Percentiles rank a stretch among this genome's conserved stretches.
phyloP scores from a whole-genome alignment of 1,140 invertebrate species.

The Danaus plexippus region DNA sequence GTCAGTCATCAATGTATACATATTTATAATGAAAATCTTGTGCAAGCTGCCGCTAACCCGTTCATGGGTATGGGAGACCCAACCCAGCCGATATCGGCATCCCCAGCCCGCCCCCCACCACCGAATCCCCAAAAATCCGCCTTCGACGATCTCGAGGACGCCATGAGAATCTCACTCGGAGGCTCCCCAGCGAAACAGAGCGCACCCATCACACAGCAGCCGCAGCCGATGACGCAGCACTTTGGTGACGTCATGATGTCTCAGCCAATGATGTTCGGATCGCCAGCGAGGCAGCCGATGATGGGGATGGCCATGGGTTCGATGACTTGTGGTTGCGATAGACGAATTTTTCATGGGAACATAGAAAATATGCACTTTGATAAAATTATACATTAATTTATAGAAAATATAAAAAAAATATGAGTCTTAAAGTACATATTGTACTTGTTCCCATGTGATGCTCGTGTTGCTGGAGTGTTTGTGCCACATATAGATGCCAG shows the following conservation, averaged over 20 bases:
- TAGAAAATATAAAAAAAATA: no score
- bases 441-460: no score
- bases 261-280: conserved; percentile 73
- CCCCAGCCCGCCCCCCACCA: conserved; percentile 66
- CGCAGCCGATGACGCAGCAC: conserved; percentile 57
- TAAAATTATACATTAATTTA: no score
- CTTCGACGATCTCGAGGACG: conserved; percentile 81
- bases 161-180: conserved; percentile 78
- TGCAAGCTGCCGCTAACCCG: conserved; percentile 78
- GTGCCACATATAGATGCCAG: no score
- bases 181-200: conserved; percentile 74
- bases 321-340: conserved; percentile 20
- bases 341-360: no score
- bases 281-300: conserved; percentile 75
- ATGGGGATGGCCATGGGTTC: conserved; percentile 68
- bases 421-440: no score
- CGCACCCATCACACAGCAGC: conserved; percentile 61
- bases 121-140: conserved; percentile 74
- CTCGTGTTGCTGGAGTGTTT: no score
- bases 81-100: conserved; percentile 66
- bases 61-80: conserved; percentile 72
- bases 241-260: conserved; percentile 51
- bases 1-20: background rate
- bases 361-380: no score
- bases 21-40: conserved; percentile 38